Evolutionary conservation across 1,140 invertebrate genomes (phyloP), one percentile per base, ranked within the genome.

Genomic region (Philaenus spumarius): DNA sequence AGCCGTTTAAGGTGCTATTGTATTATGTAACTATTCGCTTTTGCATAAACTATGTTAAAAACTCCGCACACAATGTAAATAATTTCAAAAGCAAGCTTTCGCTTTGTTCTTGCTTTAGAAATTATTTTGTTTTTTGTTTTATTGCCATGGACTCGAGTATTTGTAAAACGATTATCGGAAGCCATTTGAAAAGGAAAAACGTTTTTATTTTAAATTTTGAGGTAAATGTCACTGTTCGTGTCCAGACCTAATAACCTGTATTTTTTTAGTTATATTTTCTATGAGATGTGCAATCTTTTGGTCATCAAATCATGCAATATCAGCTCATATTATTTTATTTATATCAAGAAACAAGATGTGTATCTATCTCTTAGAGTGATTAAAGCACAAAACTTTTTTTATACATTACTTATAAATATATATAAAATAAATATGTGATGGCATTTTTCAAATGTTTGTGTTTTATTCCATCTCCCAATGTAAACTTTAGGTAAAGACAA

Each of bases 361-460:
- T 53, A 53, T 37, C n/a, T n/a, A n/a, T n/a, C 30, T 19, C 30
- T 53, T 15, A 39, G 50, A 53, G 50, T 53, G 50, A 53, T 53
- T n/a, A 53, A n/a, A 53, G 50, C 50, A 53, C 50, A 53, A 37
- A 53, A n/a, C 23, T 50, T 50, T 53, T 51, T 53, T 53, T 53
- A 53, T 53, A 53, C 50, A 39, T 53, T 30, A 30, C 3, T 9
- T 53, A 53, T 53, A 53, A 53, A 53, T 6, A 15, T 39, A 35
- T 35, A 37, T 15, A 53, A 51, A 53, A 24, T 39, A 53, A 53
- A 37, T 37, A 37, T 53, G 50, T 53, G 50, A 53, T 53, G 50
- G 50, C 50, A 53, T 53, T 53, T 53, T 53, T 53, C 37, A 53
- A 11, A 30, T 14, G 22, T n/a, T 30, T 23, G 24, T 30, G 14